Evolutionary conservation across 2,888 invertebrate genomes (phyloP), one percentile per base, ranked within the genome.

Genomic region (Blastobasis lacticolella): DNA sequence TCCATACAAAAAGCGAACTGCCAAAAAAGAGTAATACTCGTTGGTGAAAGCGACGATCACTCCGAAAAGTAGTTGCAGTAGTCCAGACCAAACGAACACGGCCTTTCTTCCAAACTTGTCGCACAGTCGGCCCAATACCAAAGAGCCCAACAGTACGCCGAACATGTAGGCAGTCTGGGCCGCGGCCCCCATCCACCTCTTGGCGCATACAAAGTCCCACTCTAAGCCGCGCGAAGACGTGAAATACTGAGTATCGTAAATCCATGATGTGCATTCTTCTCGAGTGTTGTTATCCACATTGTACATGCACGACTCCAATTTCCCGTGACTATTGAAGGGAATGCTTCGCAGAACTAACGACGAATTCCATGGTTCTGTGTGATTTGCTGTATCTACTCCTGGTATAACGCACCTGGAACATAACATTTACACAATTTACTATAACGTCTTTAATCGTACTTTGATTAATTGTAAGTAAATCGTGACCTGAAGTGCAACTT

Each of bases 141-240:
- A 91, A 0, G 95, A 95, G 0, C 95, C 96, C 0, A 91, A 85
- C 59, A 96, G 92, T 5, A 95, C 95, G 6, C 96, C 96, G 67
- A 95, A 90, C 96, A 96, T 96, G 73, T 93, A 94, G 1, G 90
- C 80, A 0, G 94, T 92, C 69, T 96, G 95, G 0, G 94, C 93
- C 1, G 93, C 77, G 0, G 96, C 93, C 3, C 94, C 94, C 92
- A 94, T 93, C 95, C 95, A 96, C 46, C 94, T 89, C 43, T 89
- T 86, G 57, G 91, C 90, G 73, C 96, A 96, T 0, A 96, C 95
- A 54, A 95, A 92, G 71, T 93, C 81, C 95, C 95, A 96, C 75
- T 96, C 95, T 38, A 95, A 94, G 3, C 92, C 93, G 38, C 94
- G 90, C 0, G 95, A 94, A 0, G 93, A 91, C 53, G 91, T 80